A percentile compares a stretch with the other conserved stretches of the same genome.
These are phyloP conservation scores for Eudemis profundana DNA, from an alignment of 2,888 invertebrate genomes.

Conservation along the genomic window DNA sequence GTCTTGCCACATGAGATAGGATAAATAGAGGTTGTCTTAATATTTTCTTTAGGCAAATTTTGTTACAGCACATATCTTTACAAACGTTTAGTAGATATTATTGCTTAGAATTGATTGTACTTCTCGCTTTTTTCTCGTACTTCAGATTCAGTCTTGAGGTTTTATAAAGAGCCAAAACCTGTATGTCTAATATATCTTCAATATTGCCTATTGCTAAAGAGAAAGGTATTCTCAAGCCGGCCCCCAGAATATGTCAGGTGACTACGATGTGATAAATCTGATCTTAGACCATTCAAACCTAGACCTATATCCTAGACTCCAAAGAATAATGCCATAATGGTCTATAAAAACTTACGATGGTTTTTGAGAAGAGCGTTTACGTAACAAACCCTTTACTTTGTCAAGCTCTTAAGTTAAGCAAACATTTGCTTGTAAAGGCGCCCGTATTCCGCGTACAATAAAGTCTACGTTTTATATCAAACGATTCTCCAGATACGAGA, in stretches of 20 bases:
- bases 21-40: too few species aligned
- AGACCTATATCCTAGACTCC: neutral
- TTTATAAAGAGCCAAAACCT: neutral
- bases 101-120: too few species aligned
- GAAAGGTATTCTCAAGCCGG: neutral
- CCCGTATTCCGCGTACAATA: neutral
- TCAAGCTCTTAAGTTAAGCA: neutral
- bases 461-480: too few species aligned
- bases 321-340: neutral
- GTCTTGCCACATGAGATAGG: too few species aligned
- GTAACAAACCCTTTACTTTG: neutral
- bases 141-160: too few species aligned
- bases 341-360: neutral
- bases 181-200: neutral
- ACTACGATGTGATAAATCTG: slow-evolving; percentile 6
- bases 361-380: neutral
- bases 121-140: too few species aligned
- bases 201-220: neutral
- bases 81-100: too few species aligned
- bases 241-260: slow-evolving; percentile 1
- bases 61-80: too few species aligned
- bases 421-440: neutral
- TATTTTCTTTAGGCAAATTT: too few species aligned
- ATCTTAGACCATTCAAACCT: neutral
- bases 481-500: neutral